Base-by-base conservation (phyloP, 2,888 invertebrate species). In the Gisinianus flammeolus region DNA sequence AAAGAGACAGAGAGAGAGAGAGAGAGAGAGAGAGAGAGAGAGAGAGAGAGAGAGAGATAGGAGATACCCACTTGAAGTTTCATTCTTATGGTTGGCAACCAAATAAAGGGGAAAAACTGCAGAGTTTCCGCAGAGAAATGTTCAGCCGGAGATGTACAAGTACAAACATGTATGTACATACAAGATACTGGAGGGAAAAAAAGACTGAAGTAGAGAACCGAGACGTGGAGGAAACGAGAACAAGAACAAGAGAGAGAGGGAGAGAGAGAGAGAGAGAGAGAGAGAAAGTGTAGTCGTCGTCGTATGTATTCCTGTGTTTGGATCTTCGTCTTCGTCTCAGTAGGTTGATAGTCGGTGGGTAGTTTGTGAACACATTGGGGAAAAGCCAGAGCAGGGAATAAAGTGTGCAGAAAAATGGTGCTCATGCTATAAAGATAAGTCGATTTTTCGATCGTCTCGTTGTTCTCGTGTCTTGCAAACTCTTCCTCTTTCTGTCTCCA, bases 381-480 rank as follows among this genome's bases (percentile, higher is more conserved):
- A 72, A 58, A 72, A 72, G 72, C 58, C 72, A 22, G 72, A 72
- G 72, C 24, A 28, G 64, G 54, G 58, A 73, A 26, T 62, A 73
- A 73, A 80, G 73, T 79, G 76, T 80, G 81, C 79, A 79, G 81
- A 81, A 82, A 82, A 81, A 79, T 80, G 79, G 81, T 70, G n/a
- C 19, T 70, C 52, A 54, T 54, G 70, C 64, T 70, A 31, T 66
- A 71, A 73, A 78, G 68, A 78, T 78, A 73, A 72, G 33, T 73
- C 67, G 56, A 77, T 67, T 77, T 75, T 72, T 72, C 77, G 72
- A 77, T 77, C 71, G 72, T 67, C 62, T 66, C 56, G 67, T 30
- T 22, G 62, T 24, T 62, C 44, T 26, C 54, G 31, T 58, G n/a
- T n/a, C n/a, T n/a, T 33, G 66, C 54, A 16, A 16, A 31, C 68